phyloP scores from a whole-genome alignment of 2,797 vertebrate genomes.

The Chaenodraco wilsoni region DNA sequence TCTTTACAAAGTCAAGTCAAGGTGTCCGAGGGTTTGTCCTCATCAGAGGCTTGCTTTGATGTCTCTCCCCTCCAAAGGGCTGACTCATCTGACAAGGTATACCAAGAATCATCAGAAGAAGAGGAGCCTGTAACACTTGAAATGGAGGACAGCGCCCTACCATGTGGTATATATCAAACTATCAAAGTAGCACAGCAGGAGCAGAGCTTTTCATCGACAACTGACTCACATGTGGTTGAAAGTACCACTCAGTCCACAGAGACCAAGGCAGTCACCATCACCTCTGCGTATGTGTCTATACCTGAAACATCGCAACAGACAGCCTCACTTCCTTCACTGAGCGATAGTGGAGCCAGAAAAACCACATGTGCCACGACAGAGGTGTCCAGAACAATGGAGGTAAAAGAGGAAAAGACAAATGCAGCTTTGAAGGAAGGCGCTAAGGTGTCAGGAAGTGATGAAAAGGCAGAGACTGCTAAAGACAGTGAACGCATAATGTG shows the following conservation, averaged over 20 bases:
- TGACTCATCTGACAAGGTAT: constrained; percentile 67
- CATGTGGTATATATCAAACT: constrained; percentile 79
- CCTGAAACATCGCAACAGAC: constrained; percentile 79
- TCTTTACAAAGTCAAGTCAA: constrained; percentile 54
- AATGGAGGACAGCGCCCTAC: constrained; percentile 75
- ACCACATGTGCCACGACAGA: constrained; percentile 60
- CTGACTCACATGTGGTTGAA: constrained; percentile 47
- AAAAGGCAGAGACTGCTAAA: constrained; percentile 40
- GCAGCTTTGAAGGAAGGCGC: constrained; percentile 38
- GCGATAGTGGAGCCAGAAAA: constrained; percentile 67
- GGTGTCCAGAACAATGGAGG: constrained; percentile 50
- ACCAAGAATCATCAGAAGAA: constrained; percentile 71
- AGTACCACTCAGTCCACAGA: constrained; percentile 48
- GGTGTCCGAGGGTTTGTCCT: constrained; percentile 60
- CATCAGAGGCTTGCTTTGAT: constrained; percentile 80
- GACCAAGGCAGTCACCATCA: constrained; percentile 43
- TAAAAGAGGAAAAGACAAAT: constrained; percentile 37
- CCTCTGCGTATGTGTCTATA: constrained; percentile 51
- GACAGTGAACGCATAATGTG: constrained; percentile 35
- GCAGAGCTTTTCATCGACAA: constrained; percentile 36
- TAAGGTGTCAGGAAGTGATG: constrained; percentile 32
- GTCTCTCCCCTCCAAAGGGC: constrained; percentile 83
- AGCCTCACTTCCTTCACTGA: constrained; percentile 64
- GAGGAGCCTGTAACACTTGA: constrained; percentile 71
- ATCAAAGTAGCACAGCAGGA: constrained; percentile 60